Base-by-base conservation (phyloP, 2,888 invertebrate genomes). In the Drosophila tripunctata region DNA sequence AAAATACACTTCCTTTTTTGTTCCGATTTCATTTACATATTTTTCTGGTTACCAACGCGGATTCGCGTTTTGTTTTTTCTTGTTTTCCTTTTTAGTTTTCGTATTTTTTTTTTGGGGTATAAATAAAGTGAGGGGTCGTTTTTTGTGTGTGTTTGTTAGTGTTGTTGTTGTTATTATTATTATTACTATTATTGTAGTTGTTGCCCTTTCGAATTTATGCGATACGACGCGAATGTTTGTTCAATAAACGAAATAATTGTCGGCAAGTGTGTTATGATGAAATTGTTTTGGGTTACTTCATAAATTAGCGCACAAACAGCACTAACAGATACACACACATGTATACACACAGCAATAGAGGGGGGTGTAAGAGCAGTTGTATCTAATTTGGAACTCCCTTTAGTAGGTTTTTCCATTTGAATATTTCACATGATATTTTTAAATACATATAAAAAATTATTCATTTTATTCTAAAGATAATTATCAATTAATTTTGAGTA, bases 231-330 rank as follows among this genome's bases (percentile, higher is more conserved):
- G 81, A 81, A 81, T 81, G 81, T 81, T 81, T 81, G 87, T 81
- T 81, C 81, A 81, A 81, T 81, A 81, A 81, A 81, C 87, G 87
- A 81, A 81, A 81, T 81, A 81, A 81, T 81, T 81, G 81, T 79
- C 72, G 85, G 81, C 88, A 82, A 81, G 87, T 81, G 81, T 81
- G 87, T 81, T 81, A 82, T 81, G 87, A 82, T 87, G 82, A 87
- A 81, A 81, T 81, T 81, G 87, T 81, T 85, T 87, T 87, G 81
- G 81, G 86, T 85, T 81, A 87, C 81, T 81, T 81, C 87, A 87
- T 81, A 81, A 81, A 81, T 81, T 81, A 81, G 83, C 83, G 67
- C 85, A 87, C 78, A 70, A 62, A 58, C 10, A 54, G 63, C 19
- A 52, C 24, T 15, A 33, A 27, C 19, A 50, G 21, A 40, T 31